A percentile compares a stretch with the other conserved stretches of the same genome.
Evolutionary conservation across 37 sponge, comb jelly and placozoan genomes (phyloP).

Genomic region (Hormiphora californensis): DNA sequence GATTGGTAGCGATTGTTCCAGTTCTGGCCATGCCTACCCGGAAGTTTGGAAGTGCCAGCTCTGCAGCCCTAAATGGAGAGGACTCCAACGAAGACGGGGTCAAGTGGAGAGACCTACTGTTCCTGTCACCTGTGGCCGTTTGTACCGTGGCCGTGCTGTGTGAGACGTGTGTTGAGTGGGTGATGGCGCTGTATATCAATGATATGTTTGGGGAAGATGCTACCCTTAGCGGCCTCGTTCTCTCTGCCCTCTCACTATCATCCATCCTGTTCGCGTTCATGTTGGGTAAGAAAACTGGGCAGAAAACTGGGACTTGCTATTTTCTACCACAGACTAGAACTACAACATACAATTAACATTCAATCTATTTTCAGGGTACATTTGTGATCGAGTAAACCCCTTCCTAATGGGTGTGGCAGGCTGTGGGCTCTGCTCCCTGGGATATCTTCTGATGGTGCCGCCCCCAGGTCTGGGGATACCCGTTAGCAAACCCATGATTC

Average conservation of each 20-base stretch:
- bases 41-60: neutral
- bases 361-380: conserved; percentile 30
- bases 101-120: neutral
- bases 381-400: conserved; percentile 36
- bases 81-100: neutral
- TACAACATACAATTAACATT: no score
- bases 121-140: neutral
- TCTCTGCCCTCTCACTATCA: conserved; percentile 5
- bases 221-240: neutral
- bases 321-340: no score
- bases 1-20: neutral
- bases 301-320: no score
- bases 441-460: conserved; percentile 7
- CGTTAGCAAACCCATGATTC: neutral
- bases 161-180: conserved; percentile 4
- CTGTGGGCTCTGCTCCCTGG: neutral
- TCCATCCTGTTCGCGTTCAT: conserved; percentile 12
- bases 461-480: neutral
- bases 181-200: conserved; percentile 28
- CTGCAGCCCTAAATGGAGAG: neutral
- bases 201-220: conserved; percentile 12
- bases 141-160: neutral
- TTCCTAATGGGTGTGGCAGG: neutral
- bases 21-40: neutral
- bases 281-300: neutral